phyloP scores from a whole-genome alignment of 2,113 vertebrate genomes.

The Periophthalmodon schlosseri region DNA sequence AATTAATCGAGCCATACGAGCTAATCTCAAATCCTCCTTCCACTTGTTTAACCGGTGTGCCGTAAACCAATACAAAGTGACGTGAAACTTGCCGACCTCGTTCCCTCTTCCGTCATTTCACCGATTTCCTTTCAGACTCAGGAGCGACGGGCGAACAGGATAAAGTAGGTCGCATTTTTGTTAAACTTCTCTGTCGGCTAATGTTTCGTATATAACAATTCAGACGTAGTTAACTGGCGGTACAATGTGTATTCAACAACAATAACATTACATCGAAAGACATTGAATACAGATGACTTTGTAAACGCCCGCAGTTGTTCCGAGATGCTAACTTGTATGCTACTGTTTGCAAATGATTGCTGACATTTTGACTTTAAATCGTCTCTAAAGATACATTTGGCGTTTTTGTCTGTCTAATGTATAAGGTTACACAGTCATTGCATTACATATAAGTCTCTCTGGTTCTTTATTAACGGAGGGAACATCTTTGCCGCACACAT shows the following conservation, averaged over 20 bases:
- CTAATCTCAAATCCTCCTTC: constrained; percentile 47
- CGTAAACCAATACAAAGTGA: constrained; percentile 14
- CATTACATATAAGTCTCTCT: not conserved
- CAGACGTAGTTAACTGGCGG: too few relatives aligned
- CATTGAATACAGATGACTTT: constrained; percentile 42
- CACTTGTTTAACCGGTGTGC: constrained; percentile 50
- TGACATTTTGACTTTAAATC: not conserved
- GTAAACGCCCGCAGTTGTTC: constrained; percentile 16
- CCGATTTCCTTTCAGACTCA: constrained; percentile 40
- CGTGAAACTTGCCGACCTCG: constrained; percentile 25
- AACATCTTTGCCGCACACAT: constrained; percentile 11
- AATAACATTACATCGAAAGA: not conserved
- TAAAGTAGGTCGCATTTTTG: constrained; percentile 26
- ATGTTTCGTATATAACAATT: accelerated
- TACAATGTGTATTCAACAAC: too few relatives aligned
- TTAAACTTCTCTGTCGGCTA: not conserved
- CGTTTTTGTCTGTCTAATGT: not conserved
- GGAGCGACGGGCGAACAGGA: constrained; percentile 24
- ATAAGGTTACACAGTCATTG: not conserved
- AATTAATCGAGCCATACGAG: not conserved
- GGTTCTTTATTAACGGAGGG: not conserved
- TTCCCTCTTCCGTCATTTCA: constrained; percentile 34
- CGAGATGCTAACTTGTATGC: constrained; percentile 11
- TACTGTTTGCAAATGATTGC: constrained; percentile 22
- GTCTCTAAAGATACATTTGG: not conserved